Percentiles rank a stretch among this genome's conserved stretches.
Conservation (phyloP, 2,797 vertebrate species). For the Lepus oiostolus region DNA sequence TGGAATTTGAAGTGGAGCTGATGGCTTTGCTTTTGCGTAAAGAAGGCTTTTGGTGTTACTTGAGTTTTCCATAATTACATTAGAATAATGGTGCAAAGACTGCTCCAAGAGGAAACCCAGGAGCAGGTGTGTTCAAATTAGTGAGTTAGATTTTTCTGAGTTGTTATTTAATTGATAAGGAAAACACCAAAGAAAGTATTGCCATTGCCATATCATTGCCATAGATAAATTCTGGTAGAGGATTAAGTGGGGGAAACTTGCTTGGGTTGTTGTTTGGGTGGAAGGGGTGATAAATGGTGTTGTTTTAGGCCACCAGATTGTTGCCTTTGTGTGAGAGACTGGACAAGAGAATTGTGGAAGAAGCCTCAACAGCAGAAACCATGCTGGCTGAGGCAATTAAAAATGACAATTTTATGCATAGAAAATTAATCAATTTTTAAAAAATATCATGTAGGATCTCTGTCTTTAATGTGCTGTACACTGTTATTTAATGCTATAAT, state of each 20-base stretch:
- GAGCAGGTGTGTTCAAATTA: not conserved
- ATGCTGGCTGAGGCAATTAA: not conserved
- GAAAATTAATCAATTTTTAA: too few species aligned
- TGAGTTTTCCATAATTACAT: not conserved
- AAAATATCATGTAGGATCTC: too few species aligned
- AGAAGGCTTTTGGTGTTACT: not conserved
- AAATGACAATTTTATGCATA: not conserved
- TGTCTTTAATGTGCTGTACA: too few species aligned
- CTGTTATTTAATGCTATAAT: too few species aligned
- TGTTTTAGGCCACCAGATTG: not conserved
- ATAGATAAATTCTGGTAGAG: not conserved
- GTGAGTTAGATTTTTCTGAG: not conserved
- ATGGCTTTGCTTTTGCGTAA: not conserved
- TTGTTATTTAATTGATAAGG: slow-evolving; percentile 1
- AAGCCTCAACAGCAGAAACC: not conserved
- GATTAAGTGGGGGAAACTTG: not conserved
- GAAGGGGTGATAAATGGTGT: not conserved
- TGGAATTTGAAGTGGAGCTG: slow-evolving; percentile 1
- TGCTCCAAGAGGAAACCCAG: not conserved
- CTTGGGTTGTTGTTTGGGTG: not conserved
- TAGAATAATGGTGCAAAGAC: not conserved
- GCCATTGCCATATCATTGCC: not conserved
- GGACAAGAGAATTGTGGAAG: not conserved
- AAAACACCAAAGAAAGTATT: not conserved
- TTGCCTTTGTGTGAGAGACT: not conserved